Evolutionary conservation across 2,797 vertebrate species (phyloP).

Genomic region (Dermochelys coriacea): DNA sequence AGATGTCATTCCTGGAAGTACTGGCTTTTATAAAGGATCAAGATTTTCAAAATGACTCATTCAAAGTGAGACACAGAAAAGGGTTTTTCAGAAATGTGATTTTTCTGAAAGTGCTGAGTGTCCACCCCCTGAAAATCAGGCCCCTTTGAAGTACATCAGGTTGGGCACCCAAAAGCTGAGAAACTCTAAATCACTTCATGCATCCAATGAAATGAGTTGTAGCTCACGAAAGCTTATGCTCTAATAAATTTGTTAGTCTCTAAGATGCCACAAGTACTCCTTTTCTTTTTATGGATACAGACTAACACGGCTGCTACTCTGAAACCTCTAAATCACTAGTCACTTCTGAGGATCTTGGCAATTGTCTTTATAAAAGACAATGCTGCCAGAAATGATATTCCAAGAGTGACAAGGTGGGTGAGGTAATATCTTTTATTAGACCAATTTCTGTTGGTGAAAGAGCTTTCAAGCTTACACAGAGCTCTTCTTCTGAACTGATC

Average conservation of each 20-base stretch:
- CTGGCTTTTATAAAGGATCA: neutral
- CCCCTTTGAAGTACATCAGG: neutral
- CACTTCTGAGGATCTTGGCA: neutral
- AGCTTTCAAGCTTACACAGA: no score
- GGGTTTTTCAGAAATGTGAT: neutral
- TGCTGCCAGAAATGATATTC: neutral
- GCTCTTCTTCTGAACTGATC: no score
- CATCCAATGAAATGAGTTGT: no score
- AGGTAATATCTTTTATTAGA: no score
- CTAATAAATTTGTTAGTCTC: no score
- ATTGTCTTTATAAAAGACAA: neutral
- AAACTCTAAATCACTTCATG: neutral
- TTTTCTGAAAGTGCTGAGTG: neutral
- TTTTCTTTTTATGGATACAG: no score
- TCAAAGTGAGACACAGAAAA: neutral
- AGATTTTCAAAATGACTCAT: neutral
- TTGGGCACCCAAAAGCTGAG: neutral
- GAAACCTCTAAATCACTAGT: neutral
- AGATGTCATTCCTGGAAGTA: neutral
- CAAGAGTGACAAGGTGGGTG: no score
- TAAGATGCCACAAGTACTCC: no score
- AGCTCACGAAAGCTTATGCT: no score
- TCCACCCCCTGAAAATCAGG: slow-evolving; percentile 1
- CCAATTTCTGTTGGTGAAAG: no score
- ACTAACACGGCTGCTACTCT: no score